Conservation (phyloP, 2,888 invertebrate genomes). For the Melikaiella ostensackeni region DNA sequence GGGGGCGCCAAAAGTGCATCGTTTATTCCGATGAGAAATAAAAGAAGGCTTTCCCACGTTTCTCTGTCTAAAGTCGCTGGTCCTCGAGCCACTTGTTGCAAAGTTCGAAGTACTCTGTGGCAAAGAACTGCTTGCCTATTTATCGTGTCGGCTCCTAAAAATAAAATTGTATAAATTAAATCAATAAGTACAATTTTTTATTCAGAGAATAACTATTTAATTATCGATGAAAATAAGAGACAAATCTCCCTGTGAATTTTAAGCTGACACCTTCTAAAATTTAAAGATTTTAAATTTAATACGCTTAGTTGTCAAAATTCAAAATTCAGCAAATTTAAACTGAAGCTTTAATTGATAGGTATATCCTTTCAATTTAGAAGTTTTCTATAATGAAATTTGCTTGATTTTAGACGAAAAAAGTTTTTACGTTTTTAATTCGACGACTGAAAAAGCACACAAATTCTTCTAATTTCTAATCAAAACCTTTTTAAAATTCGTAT, state of each 20-base stretch:
- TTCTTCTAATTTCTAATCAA: no score
- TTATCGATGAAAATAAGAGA: no score
- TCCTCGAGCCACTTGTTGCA: conserved; percentile 89
- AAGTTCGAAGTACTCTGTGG: conserved; percentile 91
- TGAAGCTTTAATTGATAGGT: no score
- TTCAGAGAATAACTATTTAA: background rate
- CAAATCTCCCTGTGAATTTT: no score
- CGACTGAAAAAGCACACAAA: no score
- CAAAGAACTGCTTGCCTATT: conserved; percentile 96
- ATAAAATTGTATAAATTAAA: conserved; percentile 38
- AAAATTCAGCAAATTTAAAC: no score
- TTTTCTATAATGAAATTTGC: no score
- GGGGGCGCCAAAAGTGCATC: conserved; percentile 95
- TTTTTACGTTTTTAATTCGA: no score
- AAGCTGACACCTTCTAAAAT: no score
- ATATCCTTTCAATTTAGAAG: no score
- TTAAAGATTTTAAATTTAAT: background rate
- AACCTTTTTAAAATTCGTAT: no score
- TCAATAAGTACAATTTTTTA: conserved; percentile 30
- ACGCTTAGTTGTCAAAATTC: background rate
- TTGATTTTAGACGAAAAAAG: no score
- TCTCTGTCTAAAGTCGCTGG: conserved; percentile 87
- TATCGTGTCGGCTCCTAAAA: conserved; percentile 89
- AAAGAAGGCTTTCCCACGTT: conserved; percentile 93
- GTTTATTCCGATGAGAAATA: conserved; percentile 93